Base-by-base conservation (phyloP, 2,113 vertebrate genomes). In the Myotis davidii region DNA sequence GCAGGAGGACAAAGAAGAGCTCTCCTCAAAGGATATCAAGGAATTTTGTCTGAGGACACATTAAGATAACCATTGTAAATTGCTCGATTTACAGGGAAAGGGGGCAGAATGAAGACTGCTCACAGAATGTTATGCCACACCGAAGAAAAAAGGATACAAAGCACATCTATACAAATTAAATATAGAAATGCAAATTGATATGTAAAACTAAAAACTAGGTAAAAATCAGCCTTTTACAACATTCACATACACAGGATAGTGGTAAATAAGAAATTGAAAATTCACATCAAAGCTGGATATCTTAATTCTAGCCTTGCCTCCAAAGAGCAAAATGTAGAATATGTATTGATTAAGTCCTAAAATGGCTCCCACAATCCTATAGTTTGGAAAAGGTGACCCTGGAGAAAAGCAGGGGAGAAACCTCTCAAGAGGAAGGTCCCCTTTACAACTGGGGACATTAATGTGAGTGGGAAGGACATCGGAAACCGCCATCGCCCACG, bases 1-100 rank as follows among this genome's bases (percentile, higher is more conserved):
- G 13, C 3, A 65, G 79, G 56, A 90, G 16, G 88, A 94, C 97
- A 94, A 88, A 74, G 16, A 96, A 77, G 81, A 85, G 54, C 27
- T n/a, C 94, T 92, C 88, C 20, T 85, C 42, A 93, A 74, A 95
- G 32, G 73, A 91, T 3, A 29, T 8, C 42, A 5, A 61, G 78
- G 52, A 70, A 34, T 88, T 73, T 54, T 70, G n/a, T 81, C 77
- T 27, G 59, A 61, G 25, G 67, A 88, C 67, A 54, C 25, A 67
- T 2, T n/a, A n/a, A 37, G n/a, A 69, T 11, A 67, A 25, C 34
- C 12, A 12, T 39, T 64, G 45, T 52, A 65, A 76, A 85, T 85
- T 12, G 3, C 37, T 48, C 37, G 76, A 25, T 45, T 88, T 90
- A 70, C 61, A 76, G 95, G 73, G n/a, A 23, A 70, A 54, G 37